phyloP scores from a whole-genome alignment of 2,888 invertebrate species.

The Idaea aversata region DNA sequence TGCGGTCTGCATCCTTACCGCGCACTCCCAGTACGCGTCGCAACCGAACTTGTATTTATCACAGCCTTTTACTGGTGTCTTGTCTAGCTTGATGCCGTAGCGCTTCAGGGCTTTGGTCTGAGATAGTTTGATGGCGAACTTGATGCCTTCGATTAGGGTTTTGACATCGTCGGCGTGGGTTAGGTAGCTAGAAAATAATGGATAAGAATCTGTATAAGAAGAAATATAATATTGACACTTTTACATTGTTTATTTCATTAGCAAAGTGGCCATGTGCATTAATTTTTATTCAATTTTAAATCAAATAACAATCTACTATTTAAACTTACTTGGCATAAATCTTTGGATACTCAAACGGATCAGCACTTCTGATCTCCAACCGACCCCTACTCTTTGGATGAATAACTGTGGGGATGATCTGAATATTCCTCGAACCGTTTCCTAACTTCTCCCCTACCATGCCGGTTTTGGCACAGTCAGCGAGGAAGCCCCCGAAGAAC shows the following conservation, averaged over 20 bases:
- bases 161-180: constrained; percentile 89
- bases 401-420: constrained; percentile 89
- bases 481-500: constrained; percentile 93
- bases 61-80: constrained; percentile 86
- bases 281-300: not conserved
- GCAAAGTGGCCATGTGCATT: not conserved
- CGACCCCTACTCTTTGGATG: constrained; percentile 93
- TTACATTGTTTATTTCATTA: not conserved
- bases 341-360: constrained; percentile 90
- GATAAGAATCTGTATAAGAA: not conserved
- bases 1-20: constrained; percentile 86
- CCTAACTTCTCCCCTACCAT: constrained; percentile 90
- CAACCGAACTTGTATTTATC: constrained; percentile 86
- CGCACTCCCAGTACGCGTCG: constrained; percentile 90
- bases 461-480: constrained; percentile 91
- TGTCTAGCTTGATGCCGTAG: constrained; percentile 88
- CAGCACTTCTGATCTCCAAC: constrained; percentile 84
- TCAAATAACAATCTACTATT: not conserved
- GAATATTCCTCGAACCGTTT: constrained; percentile 84
- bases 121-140: constrained; percentile 85
- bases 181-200: constrained; percentile 76
- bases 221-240: not conserved
- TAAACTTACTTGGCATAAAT: constrained; percentile 89
- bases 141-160: constrained; percentile 90
- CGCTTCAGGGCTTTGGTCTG: constrained; percentile 81